Conservation (phyloP, 1,140 invertebrate genomes). For the Leguminivora glycinivorella region DNA sequence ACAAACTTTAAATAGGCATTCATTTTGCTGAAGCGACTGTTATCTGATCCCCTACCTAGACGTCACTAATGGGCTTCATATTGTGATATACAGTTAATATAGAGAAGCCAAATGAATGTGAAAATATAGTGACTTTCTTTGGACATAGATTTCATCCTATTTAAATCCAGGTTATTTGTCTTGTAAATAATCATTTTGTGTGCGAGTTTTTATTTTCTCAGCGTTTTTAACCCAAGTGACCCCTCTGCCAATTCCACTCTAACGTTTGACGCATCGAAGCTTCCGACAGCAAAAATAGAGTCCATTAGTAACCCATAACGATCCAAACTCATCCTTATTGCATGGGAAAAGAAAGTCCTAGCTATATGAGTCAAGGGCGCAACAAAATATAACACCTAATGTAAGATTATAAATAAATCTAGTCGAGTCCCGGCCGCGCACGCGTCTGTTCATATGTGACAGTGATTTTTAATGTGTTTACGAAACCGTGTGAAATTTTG, state of each 20-base stretch:
- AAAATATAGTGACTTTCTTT: too few relatives aligned
- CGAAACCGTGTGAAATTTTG: neutral
- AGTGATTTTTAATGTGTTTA: slow-evolving; percentile 35
- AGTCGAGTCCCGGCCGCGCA: slow-evolving; percentile 49
- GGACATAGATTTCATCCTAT: too few relatives aligned
- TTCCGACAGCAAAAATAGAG: slow-evolving; percentile 26
- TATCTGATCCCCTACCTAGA: too few relatives aligned
- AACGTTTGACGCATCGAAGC: slow-evolving; percentile 12
- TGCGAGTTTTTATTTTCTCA: neutral
- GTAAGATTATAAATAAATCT: slow-evolving; percentile 70
- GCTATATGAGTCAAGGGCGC: slow-evolving; percentile 58
- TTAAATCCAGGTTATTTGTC: too few relatives aligned
- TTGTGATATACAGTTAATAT: too few relatives aligned
- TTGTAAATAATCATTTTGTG: neutral
- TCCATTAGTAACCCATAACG: slow-evolving; percentile 21
- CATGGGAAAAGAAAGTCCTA: slow-evolving; percentile 19
- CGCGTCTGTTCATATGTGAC: slow-evolving; percentile 33
- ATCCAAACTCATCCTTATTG: slow-evolving; percentile 25
- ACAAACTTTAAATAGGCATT: too few relatives aligned
- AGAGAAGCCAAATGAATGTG: too few relatives aligned
- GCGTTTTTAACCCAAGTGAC: neutral
- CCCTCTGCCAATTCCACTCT: neutral
- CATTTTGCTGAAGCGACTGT: too few relatives aligned
- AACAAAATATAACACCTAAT: slow-evolving; percentile 64
- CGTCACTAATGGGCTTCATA: too few relatives aligned